Conservation (phyloP, 2,113 vertebrate species). For the Hyaena hyaena region DNA sequence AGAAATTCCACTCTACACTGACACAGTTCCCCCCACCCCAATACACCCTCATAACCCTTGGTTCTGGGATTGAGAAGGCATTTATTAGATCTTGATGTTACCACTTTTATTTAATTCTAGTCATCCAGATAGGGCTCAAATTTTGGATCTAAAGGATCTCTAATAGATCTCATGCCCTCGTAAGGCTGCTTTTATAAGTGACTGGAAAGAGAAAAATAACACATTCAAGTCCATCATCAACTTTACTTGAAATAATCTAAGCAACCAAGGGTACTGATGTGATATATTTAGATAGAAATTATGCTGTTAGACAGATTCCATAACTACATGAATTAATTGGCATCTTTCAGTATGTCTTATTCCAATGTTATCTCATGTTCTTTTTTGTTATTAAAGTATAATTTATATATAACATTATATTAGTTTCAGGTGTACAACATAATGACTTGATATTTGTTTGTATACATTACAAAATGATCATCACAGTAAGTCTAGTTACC, state of each 20-base stretch:
- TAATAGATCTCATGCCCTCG: background rate
- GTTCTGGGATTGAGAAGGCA: background rate
- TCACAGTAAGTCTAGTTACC: background rate
- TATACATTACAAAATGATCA: background rate
- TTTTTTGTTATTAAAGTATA: background rate
- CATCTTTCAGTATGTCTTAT: background rate
- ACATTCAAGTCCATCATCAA: slow-evolving; percentile 13
- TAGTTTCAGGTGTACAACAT: background rate
- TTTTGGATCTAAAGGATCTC: slow-evolving; percentile 16
- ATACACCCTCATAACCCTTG: background rate
- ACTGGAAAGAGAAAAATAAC: slow-evolving; percentile 51
- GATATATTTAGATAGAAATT: slow-evolving; percentile 19
- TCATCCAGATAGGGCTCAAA: background rate
- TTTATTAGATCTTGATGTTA: background rate
- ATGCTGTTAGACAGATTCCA: background rate
- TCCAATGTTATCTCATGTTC: background rate
- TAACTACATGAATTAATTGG: background rate
- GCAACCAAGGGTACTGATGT: background rate
- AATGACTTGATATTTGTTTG: background rate
- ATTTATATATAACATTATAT: background rate
- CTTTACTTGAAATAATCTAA: slow-evolving; percentile 57
- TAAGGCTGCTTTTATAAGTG: background rate
- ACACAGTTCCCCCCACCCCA: background rate
- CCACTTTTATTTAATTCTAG: slow-evolving; percentile 42
- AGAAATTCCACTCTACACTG: background rate